phyloP scores from a whole-genome alignment of 2,113 vertebrate species.

The Ptilorrhoa leucosticta region DNA sequence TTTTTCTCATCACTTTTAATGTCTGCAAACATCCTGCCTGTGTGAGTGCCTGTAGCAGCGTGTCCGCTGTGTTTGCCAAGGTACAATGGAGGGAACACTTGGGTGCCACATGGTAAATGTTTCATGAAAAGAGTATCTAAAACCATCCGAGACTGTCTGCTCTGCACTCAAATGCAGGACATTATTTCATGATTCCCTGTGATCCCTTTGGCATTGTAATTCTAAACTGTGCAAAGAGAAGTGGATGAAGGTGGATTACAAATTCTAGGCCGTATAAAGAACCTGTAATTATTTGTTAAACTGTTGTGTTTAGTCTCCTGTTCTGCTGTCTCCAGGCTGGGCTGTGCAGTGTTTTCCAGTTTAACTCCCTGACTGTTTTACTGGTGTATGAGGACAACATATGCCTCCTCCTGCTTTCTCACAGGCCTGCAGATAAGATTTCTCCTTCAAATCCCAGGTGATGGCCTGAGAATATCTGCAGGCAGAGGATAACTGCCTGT shows the following conservation, averaged over 20 bases:
- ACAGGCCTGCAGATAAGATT: conserved; percentile 26
- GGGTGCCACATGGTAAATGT: conserved; percentile 41
- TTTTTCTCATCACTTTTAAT: not conserved
- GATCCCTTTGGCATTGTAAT: conserved; percentile 59
- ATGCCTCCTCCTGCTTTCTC: conserved; percentile 31
- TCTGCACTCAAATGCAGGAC: conserved; percentile 47
- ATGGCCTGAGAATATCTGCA: not conserved
- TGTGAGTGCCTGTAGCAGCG: not conserved
- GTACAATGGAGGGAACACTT: conserved; percentile 9
- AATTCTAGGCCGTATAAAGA: conserved; percentile 21
- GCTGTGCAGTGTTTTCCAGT: not conserved
- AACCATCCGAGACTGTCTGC: conserved; percentile 42
- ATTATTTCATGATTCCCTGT: conserved; percentile 56
- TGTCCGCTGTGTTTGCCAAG: not conserved
- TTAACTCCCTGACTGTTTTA: conserved; percentile 3
- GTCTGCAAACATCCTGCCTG: conserved; percentile 5
- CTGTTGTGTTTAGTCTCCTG: conserved; percentile 29
- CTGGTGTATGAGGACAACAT: not conserved
- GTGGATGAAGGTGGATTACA: conserved; percentile 60
- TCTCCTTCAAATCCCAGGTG: conserved; percentile 6
- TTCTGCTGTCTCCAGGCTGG: conserved; percentile 4
- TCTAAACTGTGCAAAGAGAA: conserved; percentile 53
- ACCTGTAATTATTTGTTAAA: conserved; percentile 60
- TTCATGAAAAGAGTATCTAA: conserved; percentile 61
- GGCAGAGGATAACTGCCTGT: not conserved